Percentiles rank a stretch among this genome's conserved stretches.
Conservation (phyloP, 2,113 vertebrate species). For the Aplodontia rufa region DNA sequence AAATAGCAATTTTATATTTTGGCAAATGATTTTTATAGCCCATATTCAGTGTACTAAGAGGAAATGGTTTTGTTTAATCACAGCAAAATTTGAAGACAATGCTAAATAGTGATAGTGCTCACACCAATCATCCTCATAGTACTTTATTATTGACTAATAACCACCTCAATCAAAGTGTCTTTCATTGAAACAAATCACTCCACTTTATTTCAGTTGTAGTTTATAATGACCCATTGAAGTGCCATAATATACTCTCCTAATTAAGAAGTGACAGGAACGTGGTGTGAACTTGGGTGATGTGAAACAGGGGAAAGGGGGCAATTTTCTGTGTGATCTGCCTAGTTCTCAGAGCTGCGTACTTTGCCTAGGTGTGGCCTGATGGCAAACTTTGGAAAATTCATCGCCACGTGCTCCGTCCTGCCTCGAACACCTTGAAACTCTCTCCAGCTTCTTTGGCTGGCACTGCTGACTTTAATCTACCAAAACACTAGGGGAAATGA, state of each 20-base stretch:
- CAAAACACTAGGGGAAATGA: slow-evolving; percentile 55
- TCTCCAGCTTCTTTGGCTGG: slow-evolving; percentile 64
- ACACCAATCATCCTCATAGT: slow-evolving; percentile 76
- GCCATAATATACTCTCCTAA: slow-evolving; percentile 76
- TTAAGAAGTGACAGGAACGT: slow-evolving; percentile 72
- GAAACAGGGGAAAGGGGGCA: slow-evolving; percentile 44
- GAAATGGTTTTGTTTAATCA: slow-evolving; percentile 75
- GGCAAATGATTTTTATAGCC: slow-evolving; percentile 42
- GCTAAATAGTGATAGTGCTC: slow-evolving; percentile 72
- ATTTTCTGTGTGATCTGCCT: slow-evolving; percentile 71
- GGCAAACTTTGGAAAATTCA: slow-evolving; percentile 54
- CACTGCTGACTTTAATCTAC: slow-evolving; percentile 80
- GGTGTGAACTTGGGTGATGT: neutral
- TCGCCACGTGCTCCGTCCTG: slow-evolving; percentile 56
- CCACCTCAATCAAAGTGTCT: slow-evolving; percentile 78
- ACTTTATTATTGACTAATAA: slow-evolving; percentile 73
- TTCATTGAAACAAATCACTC: slow-evolving; percentile 64
- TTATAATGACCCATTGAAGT: slow-evolving; percentile 68
- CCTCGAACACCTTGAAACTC: slow-evolving; percentile 67
- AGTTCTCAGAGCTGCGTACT: slow-evolving; percentile 58
- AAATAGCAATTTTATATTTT: slow-evolving; percentile 58
- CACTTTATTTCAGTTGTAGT: slow-evolving; percentile 71
- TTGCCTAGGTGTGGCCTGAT: slow-evolving; percentile 42
- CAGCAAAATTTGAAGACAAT: slow-evolving; percentile 65
- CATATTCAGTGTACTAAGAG: slow-evolving; percentile 8